These are phyloP conservation scores for Xiphydria camelus DNA, from an alignment of 2,888 invertebrate species.

Conservation along the genomic window DNA sequence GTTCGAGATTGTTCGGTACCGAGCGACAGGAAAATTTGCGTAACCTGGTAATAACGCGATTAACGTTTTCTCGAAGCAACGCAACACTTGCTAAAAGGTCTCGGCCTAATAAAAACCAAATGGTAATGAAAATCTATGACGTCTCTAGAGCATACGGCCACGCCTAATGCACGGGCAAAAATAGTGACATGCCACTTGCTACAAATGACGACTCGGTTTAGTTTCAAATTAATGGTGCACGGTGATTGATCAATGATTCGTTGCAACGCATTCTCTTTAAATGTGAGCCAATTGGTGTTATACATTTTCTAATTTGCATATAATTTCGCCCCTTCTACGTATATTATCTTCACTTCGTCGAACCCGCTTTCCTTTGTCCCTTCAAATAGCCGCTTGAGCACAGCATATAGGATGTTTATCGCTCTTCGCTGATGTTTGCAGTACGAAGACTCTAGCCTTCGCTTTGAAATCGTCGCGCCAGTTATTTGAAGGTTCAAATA, in stretches of 20 bases:
- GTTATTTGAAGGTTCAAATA: no score
- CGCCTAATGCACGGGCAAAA: slow-evolving; percentile 20
- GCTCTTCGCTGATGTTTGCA: not conserved
- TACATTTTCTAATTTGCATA: slow-evolving; percentile 25
- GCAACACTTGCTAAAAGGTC: no score
- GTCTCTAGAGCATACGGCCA: slow-evolving; percentile 13
- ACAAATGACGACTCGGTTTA: slow-evolving; percentile 15
- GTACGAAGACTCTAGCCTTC: no score
- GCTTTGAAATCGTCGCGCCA: no score
- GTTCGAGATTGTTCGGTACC: no score
- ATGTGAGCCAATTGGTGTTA: slow-evolving; percentile 46
- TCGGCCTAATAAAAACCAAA: no score
- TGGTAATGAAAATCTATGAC: not conserved
- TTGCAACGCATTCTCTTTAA: slow-evolving; percentile 11
- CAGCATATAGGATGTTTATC: slow-evolving; percentile 1
- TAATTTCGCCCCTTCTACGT: no score
- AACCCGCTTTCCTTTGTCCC: no score
- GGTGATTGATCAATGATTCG: slow-evolving; percentile 22
- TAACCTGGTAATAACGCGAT: no score
- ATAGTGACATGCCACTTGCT: slow-evolving; percentile 26
- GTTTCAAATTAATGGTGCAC: slow-evolving; percentile 28
- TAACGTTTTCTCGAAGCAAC: no score
- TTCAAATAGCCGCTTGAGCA: not conserved
- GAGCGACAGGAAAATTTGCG: no score
- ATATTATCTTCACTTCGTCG: no score